Conservation (phyloP, 2,113 vertebrate genomes). For the Oncorhynchus mykiss region DNA sequence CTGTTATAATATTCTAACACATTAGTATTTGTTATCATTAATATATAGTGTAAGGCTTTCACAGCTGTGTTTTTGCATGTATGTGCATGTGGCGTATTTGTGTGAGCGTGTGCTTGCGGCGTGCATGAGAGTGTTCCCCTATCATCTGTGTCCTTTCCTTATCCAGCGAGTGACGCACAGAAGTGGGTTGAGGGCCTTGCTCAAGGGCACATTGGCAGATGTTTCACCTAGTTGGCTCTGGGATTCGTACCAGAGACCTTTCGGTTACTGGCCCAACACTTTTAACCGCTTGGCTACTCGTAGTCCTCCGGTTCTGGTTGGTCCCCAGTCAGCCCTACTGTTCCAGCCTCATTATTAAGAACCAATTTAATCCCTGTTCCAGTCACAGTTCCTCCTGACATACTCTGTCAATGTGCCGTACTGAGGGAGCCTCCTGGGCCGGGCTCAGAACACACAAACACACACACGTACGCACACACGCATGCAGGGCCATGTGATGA, state of each 20-base stretch:
- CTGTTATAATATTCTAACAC: background rate
- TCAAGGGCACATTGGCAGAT: too few relatives aligned
- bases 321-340: constrained; percentile 41
- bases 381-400: constrained; percentile 53
- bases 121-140: constrained; percentile 12
- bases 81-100: background rate
- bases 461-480: background rate
- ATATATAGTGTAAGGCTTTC: background rate
- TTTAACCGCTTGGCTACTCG: background rate
- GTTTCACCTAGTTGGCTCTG: too few relatives aligned
- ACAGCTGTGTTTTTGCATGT: background rate
- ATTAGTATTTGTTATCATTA: background rate
- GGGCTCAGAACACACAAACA: background rate
- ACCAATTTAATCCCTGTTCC: constrained; percentile 52
- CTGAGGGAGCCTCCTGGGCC: constrained; percentile 29
- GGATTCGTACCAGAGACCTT: too few relatives aligned
- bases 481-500: background rate
- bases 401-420: constrained; percentile 39
- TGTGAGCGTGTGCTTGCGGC: background rate
- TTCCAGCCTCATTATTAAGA: constrained; percentile 55
- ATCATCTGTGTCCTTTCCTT: constrained; percentile 41
- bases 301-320: constrained; percentile 35
- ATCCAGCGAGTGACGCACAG: background rate
- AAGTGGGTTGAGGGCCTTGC: too few relatives aligned
- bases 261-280: too few relatives aligned